phyloP scores from a whole-genome alignment of 2,888 invertebrate species.

The Drosophila paramelanica region DNA sequence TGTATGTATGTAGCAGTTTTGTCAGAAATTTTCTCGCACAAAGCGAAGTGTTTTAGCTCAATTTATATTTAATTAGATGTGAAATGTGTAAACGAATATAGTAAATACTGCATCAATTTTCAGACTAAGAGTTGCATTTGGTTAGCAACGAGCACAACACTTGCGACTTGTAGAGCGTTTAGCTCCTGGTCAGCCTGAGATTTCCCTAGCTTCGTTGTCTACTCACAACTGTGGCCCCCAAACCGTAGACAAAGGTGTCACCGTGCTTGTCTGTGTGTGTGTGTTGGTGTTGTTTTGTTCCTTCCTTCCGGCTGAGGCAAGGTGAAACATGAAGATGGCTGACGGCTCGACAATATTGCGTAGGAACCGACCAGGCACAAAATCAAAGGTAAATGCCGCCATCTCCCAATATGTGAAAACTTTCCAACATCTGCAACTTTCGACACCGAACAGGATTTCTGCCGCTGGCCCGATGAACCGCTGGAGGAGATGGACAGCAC shows the following conservation, averaged over 20 bases:
- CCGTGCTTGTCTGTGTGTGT: conserved; percentile 4
- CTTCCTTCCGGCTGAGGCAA: conserved; percentile 53
- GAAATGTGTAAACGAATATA: conserved; percentile 59
- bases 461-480: conserved; percentile 98
- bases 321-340: conserved; percentile 91
- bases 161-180: conserved; percentile 32
- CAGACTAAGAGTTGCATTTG: conserved; percentile 25
- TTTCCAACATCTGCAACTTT: conserved; percentile 11
- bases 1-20: conserved; percentile 56
- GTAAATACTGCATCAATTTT: conserved; percentile 15
- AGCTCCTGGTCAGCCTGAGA: conserved; percentile 15
- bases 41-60: conserved; percentile 62
- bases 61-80: conserved; percentile 46
- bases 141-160: conserved; percentile 25
- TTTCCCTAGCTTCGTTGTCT: conserved; percentile 44
- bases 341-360: conserved; percentile 92
- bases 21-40: conserved; percentile 73
- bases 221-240: conserved; percentile 32
- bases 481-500: conserved; percentile 99
- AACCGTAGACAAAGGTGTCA: conserved; percentile 50
- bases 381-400: conserved; percentile 89
- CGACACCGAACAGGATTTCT: conserved; percentile 91
- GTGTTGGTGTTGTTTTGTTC: conserved; percentile 49
- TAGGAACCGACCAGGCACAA: conserved; percentile 96
- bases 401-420: too few relatives aligned